phyloP scores from a whole-genome alignment of 2,888 invertebrate species.

The Drosophila recens region DNA sequence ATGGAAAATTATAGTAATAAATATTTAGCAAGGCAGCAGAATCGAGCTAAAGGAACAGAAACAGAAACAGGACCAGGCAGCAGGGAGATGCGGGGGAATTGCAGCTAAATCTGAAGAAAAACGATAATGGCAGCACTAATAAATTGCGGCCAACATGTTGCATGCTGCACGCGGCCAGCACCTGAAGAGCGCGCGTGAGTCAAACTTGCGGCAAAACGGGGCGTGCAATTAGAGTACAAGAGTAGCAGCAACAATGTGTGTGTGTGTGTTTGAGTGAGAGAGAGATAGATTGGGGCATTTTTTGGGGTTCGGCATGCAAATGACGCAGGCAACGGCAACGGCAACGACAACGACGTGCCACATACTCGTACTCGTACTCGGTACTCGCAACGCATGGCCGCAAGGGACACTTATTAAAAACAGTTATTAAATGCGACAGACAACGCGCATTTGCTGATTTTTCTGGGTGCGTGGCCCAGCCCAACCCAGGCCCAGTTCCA shows the following conservation, averaged over 20 bases:
- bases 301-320: slow-evolving; percentile 65
- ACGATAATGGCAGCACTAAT: slow-evolving; percentile 82
- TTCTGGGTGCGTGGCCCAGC: slow-evolving; percentile 63
- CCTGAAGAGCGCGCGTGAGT: slow-evolving; percentile 71
- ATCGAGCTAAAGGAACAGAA: slow-evolving; percentile 47
- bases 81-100: slow-evolving; percentile 11
- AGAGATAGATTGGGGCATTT: slow-evolving; percentile 6
- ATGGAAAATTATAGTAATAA: slow-evolving; percentile 81
- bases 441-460: slow-evolving; percentile 71
- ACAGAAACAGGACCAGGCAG: slow-evolving; percentile 10
- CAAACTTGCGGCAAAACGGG: slow-evolving; percentile 53
- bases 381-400: slow-evolving; percentile 54
- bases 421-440: slow-evolving; percentile 81
- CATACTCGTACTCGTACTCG: slow-evolving; percentile 12
- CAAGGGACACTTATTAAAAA: slow-evolving; percentile 81
- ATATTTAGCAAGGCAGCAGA: slow-evolving; percentile 54
- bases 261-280: background rate
- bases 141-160: slow-evolving; percentile 80
- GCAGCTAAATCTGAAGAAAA: slow-evolving; percentile 79
- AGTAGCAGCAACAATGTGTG: slow-evolving; percentile 42
- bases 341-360: slow-evolving; percentile 38
- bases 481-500: slow-evolving; percentile 23
- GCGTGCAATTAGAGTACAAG: slow-evolving; percentile 73
- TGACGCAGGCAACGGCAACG: slow-evolving; percentile 44
- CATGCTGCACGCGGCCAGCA: slow-evolving; percentile 72